Conservation (phyloP, 1,140 invertebrate species). For the Eurosta solidaginis region DNA sequence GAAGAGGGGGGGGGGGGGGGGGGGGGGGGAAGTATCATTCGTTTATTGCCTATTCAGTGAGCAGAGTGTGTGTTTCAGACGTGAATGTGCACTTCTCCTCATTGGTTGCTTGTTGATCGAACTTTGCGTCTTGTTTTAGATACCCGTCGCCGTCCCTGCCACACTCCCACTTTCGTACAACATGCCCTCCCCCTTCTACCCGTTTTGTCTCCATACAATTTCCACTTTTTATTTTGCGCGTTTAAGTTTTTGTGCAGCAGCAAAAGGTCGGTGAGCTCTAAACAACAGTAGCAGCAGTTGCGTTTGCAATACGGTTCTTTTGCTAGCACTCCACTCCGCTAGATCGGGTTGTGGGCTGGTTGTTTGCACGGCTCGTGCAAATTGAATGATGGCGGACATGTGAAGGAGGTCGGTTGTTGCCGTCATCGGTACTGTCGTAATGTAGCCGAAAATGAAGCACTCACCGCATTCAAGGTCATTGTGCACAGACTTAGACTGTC, state of each 20-base stretch:
- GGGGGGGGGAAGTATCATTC: background rate
- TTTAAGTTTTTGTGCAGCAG: background rate
- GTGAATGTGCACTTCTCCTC: background rate
- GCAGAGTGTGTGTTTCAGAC: background rate
- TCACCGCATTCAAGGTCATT: conserved; percentile 25
- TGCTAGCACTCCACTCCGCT: background rate
- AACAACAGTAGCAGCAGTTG: background rate
- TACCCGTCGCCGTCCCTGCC: background rate
- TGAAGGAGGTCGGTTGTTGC: background rate
- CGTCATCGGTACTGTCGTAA: background rate
- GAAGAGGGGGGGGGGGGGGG: background rate
- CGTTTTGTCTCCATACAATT: too few relatives aligned
- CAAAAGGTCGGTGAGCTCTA: conserved; percentile 10
- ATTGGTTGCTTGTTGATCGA: background rate
- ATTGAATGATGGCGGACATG: background rate
- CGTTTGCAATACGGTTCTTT: background rate
- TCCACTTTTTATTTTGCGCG: background rate
- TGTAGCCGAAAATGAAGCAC: conserved; percentile 24
- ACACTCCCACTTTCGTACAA: background rate
- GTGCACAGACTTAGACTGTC: conserved; percentile 1
- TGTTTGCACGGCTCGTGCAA: background rate
- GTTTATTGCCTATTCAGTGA: conserved; percentile 3
- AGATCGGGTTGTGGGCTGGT: background rate
- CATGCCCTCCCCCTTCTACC: too few relatives aligned
- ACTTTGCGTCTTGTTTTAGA: background rate